These are phyloP conservation scores for Amphiprion clarkii DNA, from an alignment of 2,797 vertebrate genomes.

Conservation along the genomic window DNA sequence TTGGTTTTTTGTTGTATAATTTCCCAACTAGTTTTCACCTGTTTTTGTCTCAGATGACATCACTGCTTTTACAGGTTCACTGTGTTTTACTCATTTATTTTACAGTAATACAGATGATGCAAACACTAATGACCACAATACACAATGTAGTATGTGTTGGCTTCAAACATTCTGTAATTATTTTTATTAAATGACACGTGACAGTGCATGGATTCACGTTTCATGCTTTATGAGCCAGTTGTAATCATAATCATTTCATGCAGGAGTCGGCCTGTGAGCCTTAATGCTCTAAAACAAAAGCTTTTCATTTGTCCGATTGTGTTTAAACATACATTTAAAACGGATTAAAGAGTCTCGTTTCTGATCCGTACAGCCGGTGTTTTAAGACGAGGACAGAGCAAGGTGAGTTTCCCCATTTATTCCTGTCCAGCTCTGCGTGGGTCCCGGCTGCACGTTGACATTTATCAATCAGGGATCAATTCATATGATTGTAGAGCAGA, in stretches of 20 bases:
- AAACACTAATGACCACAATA: background rate
- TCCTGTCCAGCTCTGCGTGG: conserved; percentile 11
- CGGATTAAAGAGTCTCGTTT: no score
- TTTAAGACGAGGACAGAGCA: background rate
- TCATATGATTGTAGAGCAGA: conserved; percentile 67
- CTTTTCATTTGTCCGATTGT: background rate
- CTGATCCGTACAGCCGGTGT: no score
- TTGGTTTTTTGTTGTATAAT: background rate
- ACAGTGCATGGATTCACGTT: background rate
- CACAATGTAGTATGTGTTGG: background rate
- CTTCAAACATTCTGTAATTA: background rate
- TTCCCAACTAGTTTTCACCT: background rate
- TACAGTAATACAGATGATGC: background rate
- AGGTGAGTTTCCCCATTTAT: conserved; percentile 1
- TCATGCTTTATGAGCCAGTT: conserved; percentile 1
- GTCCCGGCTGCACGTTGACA: conserved; percentile 46
- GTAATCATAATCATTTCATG: background rate
- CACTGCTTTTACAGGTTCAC: background rate
- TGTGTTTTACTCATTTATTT: background rate
- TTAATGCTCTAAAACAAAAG: background rate
- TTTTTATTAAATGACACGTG: background rate
- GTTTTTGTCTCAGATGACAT: background rate
- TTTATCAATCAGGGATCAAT: conserved; percentile 78
- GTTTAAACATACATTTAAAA: no score
- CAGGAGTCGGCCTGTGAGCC: no score